A percentile compares a stretch with the other conserved stretches of the same genome.
Conservation (phyloP, 1,140 invertebrate genomes). For the Drosophila lacteicornis region DNA sequence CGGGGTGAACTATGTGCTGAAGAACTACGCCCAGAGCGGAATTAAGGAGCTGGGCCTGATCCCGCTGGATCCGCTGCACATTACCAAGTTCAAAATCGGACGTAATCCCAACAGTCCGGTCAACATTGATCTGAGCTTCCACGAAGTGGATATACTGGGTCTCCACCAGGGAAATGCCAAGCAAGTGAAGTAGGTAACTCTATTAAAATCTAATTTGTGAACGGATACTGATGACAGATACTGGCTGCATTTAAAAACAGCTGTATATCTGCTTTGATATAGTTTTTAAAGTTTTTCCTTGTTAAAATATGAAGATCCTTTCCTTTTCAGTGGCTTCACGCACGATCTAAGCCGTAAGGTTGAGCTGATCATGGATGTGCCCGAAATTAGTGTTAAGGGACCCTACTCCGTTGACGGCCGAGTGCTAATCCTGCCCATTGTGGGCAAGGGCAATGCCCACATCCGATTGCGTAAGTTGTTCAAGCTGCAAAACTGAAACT, state of each 20-base stretch:
- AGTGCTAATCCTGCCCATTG: slow-evolving; percentile 86
- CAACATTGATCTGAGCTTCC: slow-evolving; percentile 76
- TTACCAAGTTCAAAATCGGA: slow-evolving; percentile 64
- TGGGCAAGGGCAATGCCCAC: slow-evolving; percentile 85
- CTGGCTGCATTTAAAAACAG: too few species aligned
- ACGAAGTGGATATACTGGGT: slow-evolving; percentile 80
- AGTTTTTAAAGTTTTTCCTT: background rate
- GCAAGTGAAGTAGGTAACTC: slow-evolving; percentile 47
- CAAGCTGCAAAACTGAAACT: too few species aligned
- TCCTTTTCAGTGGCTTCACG: slow-evolving; percentile 51
- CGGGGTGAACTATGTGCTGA: slow-evolving; percentile 53
- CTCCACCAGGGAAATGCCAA: slow-evolving; percentile 58
- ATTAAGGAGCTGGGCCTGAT: slow-evolving; percentile 54
- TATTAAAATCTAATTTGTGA: background rate
- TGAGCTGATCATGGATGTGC: slow-evolving; percentile 44
- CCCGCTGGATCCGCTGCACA: slow-evolving; percentile 65
- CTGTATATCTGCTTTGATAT: too few species aligned
- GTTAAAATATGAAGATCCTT: background rate
- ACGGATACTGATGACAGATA: background rate
- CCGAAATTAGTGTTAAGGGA: slow-evolving; percentile 79
- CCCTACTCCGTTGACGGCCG: slow-evolving; percentile 86
- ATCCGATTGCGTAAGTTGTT: slow-evolving; percentile 56
- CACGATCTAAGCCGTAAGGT: slow-evolving; percentile 37
- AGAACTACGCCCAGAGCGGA: slow-evolving; percentile 50
- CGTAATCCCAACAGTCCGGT: slow-evolving; percentile 70